Evolutionary conservation across 1,140 invertebrate genomes (phyloP).

Genomic region (Pararge aegeria): DNA sequence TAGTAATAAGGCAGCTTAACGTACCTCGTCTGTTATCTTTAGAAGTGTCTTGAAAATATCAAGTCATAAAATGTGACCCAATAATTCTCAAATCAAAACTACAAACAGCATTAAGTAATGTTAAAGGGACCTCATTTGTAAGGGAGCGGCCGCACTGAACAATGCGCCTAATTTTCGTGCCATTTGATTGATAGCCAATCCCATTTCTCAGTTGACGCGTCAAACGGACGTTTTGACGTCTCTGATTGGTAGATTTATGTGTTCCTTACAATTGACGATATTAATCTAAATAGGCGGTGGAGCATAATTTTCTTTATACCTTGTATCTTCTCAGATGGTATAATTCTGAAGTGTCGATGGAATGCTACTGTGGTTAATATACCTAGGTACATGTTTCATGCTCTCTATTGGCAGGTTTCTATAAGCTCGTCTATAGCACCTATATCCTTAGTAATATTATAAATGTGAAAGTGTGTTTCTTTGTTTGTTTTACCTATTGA

Average conservation of each 20-base stretch:
- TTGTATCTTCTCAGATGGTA: constrained; percentile 22
- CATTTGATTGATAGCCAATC: constrained; percentile 69
- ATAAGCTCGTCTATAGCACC: too few species aligned
- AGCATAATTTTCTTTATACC: constrained; percentile 28
- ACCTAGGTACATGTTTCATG: not conserved
- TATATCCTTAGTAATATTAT: too few species aligned
- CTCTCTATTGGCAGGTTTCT: too few species aligned
- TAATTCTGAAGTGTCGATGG: constrained; percentile 29
- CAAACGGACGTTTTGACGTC: constrained; percentile 53
- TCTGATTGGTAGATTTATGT: constrained; percentile 56
- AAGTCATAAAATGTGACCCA: constrained; percentile 26
- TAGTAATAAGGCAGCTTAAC: too few species aligned
- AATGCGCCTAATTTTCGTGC: constrained; percentile 68
- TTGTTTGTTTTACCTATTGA: too few species aligned
- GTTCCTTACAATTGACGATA: constrained; percentile 37
- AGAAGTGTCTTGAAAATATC: not conserved
- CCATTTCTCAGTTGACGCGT: constrained; percentile 62
- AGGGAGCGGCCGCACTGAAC: constrained; percentile 58
- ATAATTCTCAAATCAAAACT: constrained; percentile 29
- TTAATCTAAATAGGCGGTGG: constrained; percentile 43
- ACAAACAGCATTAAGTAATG: constrained; percentile 29
- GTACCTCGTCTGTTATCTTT: too few species aligned
- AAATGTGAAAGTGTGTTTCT: too few species aligned
- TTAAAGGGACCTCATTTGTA: constrained; percentile 56
- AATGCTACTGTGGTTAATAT: constrained; percentile 28